Conservation (phyloP, 2,888 invertebrate genomes). For the Scaptomyza parva region DNA sequence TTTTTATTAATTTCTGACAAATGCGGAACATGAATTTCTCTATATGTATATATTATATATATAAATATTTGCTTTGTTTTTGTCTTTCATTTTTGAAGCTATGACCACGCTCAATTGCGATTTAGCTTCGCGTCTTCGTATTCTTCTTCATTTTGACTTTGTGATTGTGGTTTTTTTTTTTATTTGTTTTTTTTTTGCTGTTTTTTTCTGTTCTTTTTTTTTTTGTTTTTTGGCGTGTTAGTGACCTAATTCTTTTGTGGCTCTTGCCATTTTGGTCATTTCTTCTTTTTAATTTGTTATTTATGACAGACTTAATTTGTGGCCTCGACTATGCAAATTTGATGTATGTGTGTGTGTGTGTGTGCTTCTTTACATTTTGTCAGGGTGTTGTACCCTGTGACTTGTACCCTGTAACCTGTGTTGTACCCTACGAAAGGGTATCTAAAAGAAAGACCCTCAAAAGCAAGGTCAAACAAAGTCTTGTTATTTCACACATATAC, state of each 20-base stretch:
- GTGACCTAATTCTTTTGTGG: constrained; percentile 74
- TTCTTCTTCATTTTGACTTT: constrained; percentile 13
- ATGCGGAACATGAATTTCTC: constrained; percentile 44
- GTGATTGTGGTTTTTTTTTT: constrained; percentile 21
- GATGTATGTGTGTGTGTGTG: too few relatives aligned
- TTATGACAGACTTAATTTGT: constrained; percentile 75
- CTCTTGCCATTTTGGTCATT: constrained; percentile 69
- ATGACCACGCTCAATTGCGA: constrained; percentile 74
- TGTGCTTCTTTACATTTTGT: too few relatives aligned
- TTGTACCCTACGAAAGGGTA: background rate
- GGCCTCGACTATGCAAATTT: constrained; percentile 71
- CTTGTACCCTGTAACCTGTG: constrained; percentile 7
- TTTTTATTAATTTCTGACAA: constrained; percentile 68
- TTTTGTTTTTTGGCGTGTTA: constrained; percentile 66
- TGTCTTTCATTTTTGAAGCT: constrained; percentile 61
- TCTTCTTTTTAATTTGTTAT: constrained; percentile 77
- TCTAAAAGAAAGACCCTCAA: too few relatives aligned
- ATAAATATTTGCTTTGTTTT: constrained; percentile 23
- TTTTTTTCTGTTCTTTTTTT: constrained; percentile 38
- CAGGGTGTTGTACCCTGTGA: too few relatives aligned
- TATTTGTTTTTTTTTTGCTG: background rate
- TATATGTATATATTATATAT: background rate
- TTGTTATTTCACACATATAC: background rate
- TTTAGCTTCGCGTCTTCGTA: constrained; percentile 49
- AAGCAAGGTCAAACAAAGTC: too few relatives aligned